Base-by-base conservation (phyloP, 2,888 invertebrate genomes). In the Phytoseiulus persimilis region DNA sequence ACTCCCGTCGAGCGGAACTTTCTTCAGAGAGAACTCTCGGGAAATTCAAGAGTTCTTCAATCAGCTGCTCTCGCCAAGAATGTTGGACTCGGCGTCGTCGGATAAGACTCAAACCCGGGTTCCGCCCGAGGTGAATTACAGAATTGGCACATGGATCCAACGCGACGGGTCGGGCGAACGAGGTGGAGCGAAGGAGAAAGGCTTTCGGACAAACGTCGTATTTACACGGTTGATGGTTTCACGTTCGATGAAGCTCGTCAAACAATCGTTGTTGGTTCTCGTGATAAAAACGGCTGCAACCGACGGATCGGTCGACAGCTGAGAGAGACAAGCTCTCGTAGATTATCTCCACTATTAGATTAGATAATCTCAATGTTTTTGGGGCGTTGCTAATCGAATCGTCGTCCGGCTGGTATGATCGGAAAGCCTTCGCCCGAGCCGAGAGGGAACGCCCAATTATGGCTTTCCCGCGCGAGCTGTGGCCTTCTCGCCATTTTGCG, bases 331-430 rank as follows among this genome's bases (percentile, higher is more conserved):
- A 9, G 39, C 39, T 39, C 65, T 65, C 65, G 65, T 23, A 65
- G 65, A 65, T 65, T 65, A 65, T 65, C 65, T 65, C 65, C 65
- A 23, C 65, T 28, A 65, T 65, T 65, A 65, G 65, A 65, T 65
- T 65, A 65, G 65, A 65, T 65, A 65, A 65, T 65, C 65, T 65
- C 65, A 65, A 65, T 65, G 65, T 65, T 65, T 65, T 65, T 65
- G 65, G 65, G 65, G 65, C 65, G 65, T 65, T 28, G 65, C 65
- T 65, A 65, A 65, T 65, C 5, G 65, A 65, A 65, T 65, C 65
- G 65, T 65, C 65, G 65, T 65, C 65, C 18, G 65, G 65, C 65
- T 65, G 65, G 11, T 65, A 65, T 65, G 65, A 65, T 65, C 65
- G 65, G 65, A 6, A 28, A 65, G 65, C 65, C 2, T 2, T 65